phyloP scores from a whole-genome alignment of 1,140 invertebrate species.

The Aphis craccivora region DNA sequence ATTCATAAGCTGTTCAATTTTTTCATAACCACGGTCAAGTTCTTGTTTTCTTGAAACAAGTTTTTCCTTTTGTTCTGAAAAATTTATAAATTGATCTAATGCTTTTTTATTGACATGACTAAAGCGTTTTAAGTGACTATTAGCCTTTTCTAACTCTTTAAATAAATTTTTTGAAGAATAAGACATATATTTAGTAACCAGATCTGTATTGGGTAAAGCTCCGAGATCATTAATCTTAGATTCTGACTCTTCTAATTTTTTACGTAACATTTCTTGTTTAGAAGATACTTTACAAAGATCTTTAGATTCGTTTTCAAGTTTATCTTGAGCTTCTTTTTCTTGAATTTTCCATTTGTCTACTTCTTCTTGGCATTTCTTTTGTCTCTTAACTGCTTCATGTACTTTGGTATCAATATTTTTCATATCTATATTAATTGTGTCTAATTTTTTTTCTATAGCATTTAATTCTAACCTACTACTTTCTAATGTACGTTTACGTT shows the following conservation, averaged over 20 bases:
- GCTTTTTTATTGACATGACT: constrained; percentile 99
- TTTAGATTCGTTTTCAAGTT: constrained; percentile 95
- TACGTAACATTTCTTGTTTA: constrained; percentile 92
- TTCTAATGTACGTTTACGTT: constrained; percentile 85
- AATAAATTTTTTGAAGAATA: constrained; percentile 89
- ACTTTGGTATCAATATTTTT: constrained; percentile 84
- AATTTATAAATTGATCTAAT: constrained; percentile 98
- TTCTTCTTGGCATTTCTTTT: constrained; percentile 76
- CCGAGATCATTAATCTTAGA: constrained; percentile 91
- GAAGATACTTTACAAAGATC: constrained; percentile 96
- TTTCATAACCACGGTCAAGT: constrained; percentile 89
- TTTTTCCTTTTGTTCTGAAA: constrained; percentile 98
- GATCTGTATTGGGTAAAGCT: constrained; percentile 87
- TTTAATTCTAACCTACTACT: constrained; percentile 83
- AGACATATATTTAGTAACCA: constrained; percentile 90
- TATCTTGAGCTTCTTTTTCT: constrained; percentile 95
- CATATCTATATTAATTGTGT: constrained; percentile 82
- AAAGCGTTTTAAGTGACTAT: constrained; percentile 97
- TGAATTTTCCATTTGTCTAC: constrained; percentile 84
- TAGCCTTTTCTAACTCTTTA: constrained; percentile 96
- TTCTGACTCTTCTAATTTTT: constrained; percentile 94
- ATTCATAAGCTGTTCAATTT: constrained; percentile 94
- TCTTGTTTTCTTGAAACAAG: constrained; percentile 95
- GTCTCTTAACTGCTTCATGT: constrained; percentile 78
- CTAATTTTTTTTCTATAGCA: constrained; percentile 81